Evolutionary conservation across 2,797 vertebrate species (phyloP).

Genomic region (Calcarius lapponicus): DNA sequence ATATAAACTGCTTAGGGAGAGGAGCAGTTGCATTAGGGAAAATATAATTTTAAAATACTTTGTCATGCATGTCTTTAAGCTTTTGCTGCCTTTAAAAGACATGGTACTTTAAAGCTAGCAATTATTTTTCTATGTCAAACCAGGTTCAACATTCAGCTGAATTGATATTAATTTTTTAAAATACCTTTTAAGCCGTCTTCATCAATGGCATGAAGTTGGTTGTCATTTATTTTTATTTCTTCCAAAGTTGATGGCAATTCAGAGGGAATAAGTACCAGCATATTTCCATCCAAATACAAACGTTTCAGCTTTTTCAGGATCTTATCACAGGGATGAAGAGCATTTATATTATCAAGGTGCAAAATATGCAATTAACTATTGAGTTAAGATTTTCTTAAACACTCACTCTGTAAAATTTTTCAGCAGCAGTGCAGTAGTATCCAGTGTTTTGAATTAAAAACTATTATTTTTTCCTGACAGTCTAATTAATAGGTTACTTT

Average conservation of each 20-base stretch:
- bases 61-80: background rate
- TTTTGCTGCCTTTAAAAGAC: background rate
- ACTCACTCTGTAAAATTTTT: background rate
- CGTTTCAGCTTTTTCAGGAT: slow-evolving; percentile 87
- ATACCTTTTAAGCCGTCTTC: slow-evolving; percentile 86
- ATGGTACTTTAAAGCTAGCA: background rate
- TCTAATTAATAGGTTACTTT: background rate
- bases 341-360: background rate
- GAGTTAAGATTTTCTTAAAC: background rate
- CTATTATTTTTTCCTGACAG: fast-evolving
- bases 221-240: slow-evolving; percentile 96
- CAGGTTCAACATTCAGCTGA: background rate
- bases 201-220: slow-evolving; percentile 82
- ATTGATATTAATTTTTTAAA: background rate
- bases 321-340: slow-evolving; percentile 66
- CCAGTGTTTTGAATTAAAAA: background rate
- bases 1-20: background rate
- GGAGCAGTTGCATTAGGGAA: background rate
- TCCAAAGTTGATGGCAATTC: slow-evolving; percentile 87
- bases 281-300: slow-evolving; percentile 93
- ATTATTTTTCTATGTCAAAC: background rate
- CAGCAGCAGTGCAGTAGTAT: background rate
- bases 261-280: slow-evolving; percentile 82
- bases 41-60: background rate
- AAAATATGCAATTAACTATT: background rate